These are phyloP conservation scores for Echinops telfairi DNA, from an alignment of 2,113 vertebrate genomes.

Conservation along the genomic window DNA sequence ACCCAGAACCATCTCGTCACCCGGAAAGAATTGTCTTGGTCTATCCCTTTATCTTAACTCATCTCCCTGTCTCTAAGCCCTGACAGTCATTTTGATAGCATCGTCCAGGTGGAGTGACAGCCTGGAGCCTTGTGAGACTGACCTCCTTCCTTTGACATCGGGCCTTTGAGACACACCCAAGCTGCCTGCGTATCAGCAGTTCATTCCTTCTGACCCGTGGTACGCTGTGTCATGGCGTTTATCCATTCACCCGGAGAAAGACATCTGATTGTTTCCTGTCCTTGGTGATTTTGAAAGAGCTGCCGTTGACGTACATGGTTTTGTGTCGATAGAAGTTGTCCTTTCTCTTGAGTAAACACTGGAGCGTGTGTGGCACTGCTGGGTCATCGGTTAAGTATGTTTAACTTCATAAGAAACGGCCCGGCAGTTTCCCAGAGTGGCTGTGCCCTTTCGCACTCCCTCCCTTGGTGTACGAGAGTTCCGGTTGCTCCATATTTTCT, in stretches of 20 bases:
- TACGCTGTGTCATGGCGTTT: background rate
- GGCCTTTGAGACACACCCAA: background rate
- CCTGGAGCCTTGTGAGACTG: too few relatives aligned
- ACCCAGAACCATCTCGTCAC: background rate
- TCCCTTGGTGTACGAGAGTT: background rate
- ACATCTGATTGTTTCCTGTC: background rate
- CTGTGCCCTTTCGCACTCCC: background rate
- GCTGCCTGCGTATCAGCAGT: too few relatives aligned
- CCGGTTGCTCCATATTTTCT: background rate
- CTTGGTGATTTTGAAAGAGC: background rate
- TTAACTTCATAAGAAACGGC: background rate
- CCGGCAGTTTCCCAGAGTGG: background rate
- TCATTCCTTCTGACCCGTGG: background rate
- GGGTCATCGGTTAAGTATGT: background rate
- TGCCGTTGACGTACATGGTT: background rate
- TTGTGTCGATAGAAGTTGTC: background rate
- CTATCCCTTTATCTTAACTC: background rate
- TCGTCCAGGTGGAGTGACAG: too few relatives aligned
- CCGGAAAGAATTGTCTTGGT: background rate
- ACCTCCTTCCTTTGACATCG: too few relatives aligned
- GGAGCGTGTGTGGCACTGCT: too few relatives aligned
- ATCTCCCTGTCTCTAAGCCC: background rate
- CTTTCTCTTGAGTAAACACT: background rate
- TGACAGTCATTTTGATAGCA: background rate
- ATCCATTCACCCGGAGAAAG: background rate